Base-by-base conservation (phyloP, 1,140 invertebrate species). In the Rhyzopertha dominica region DNA sequence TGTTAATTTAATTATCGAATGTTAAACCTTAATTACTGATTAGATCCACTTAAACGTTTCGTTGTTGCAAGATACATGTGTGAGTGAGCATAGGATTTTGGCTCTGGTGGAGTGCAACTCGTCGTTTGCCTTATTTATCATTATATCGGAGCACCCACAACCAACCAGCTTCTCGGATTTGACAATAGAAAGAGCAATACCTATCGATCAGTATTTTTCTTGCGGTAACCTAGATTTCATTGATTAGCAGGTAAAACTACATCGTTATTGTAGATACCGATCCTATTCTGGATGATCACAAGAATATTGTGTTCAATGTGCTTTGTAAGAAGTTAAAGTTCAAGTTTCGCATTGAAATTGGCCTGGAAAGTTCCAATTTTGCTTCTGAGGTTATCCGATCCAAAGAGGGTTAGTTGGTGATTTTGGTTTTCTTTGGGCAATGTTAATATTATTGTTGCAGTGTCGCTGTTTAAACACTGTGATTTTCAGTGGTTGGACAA, bases 181-280 rank as follows among this genome's bases (percentile, higher is more conserved):
- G 48, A 76, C 77, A 5, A 74, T 86, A 58, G 84, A 87, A 67
- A 76, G 76, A 59, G 74, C 83, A 28, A 69, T 88, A 51, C 83
- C 85, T n/a, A 78, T 89, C 35, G 79, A 86, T 68, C 73, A 76
- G 50, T 77, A 78, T 54, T 87, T 88, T 67, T 79, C 79, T 62
- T 87, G 80, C 73, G 79, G 84, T 72, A 81, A 84, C 61, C 79
- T 24, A 38, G 36, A 13, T 30, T 29, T 29, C 26, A 22, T 25
- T 17, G 30, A 4, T 19, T 28, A 34, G 29, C 2, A 16, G 12
- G 4, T 43, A 14, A 12, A 1, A 13, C 28, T 47, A n/a, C 13
- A 41, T 28, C 42, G 39, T 48, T 41, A 36, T 66, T 70, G 42
- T 51, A 78, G 79, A 77, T 66, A 74, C 73, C 37, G 72, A 75